Percentiles rank a stretch among this genome's conserved stretches.
Evolutionary conservation across 2,113 vertebrate species (phyloP).

Genomic region (Hydrochoerus hydrochaeris): DNA sequence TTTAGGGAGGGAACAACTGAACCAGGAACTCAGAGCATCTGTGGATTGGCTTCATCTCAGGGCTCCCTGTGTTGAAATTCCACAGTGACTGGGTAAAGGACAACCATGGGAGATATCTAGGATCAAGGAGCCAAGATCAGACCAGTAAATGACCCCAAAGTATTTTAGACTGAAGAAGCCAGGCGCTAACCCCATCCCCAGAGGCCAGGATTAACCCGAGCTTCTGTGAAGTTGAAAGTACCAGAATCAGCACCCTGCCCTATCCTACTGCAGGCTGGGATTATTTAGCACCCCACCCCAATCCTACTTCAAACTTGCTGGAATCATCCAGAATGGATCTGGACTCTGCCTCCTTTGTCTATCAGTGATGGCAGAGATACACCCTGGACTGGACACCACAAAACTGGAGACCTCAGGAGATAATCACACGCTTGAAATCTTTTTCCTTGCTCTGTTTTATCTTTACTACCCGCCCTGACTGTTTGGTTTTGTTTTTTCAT

Average conservation of each 20-base stretch:
- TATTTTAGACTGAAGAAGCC: not conserved
- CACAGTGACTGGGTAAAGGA: not conserved
- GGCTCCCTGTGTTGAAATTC: not conserved
- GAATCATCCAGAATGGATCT: not conserved
- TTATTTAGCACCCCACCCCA: not conserved
- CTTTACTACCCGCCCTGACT: not conserved
- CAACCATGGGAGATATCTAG: not conserved
- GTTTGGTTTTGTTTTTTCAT: not conserved
- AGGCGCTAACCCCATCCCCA: not conserved
- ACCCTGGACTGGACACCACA: not conserved
- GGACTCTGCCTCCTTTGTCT: not conserved
- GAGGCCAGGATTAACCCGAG: not conserved
- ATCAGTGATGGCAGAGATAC: not conserved
- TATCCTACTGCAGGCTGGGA: not conserved
- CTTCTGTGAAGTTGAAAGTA: not conserved
- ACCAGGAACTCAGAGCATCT: not conserved
- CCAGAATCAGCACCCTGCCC: not conserved
- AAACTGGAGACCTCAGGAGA: not conserved
- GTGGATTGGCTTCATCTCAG: not conserved
- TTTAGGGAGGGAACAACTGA: not conserved
- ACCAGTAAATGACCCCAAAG: not conserved
- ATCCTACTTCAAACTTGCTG: not conserved
- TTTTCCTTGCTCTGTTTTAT: not conserved
- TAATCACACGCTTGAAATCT: not conserved
- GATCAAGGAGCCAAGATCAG: not conserved